phyloP scores from a whole-genome alignment of 1,140 invertebrate genomes.

The Lucilia cuprina region DNA sequence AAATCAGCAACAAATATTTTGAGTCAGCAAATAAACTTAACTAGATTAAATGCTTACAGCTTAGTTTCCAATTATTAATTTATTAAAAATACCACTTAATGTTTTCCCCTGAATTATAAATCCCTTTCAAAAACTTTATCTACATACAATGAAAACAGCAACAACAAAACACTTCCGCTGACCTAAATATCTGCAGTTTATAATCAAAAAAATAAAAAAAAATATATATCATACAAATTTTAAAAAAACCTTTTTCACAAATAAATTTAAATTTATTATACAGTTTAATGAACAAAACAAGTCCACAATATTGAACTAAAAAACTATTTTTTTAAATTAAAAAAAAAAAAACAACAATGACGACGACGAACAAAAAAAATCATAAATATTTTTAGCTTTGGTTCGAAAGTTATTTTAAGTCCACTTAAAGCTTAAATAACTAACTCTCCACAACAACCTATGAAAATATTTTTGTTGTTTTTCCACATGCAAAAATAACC shows the following conservation, averaged over 20 bases:
- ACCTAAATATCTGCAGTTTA: not conserved
- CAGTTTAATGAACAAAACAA: not conserved
- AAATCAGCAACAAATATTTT: too few relatives aligned
- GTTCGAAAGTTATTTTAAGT: slow-evolving; percentile 6
- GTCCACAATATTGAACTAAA: not conserved
- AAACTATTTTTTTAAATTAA: not conserved
- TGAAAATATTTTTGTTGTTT: not conserved
- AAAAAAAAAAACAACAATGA: not conserved
- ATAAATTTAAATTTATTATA: not conserved
- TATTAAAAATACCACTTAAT: too few relatives aligned
- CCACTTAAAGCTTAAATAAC: not conserved
- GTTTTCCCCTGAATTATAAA: not conserved
- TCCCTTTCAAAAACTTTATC: not conserved
- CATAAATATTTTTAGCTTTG: slow-evolving; percentile 4
- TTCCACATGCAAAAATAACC: not conserved
- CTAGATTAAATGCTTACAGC: not conserved
- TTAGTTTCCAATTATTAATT: not conserved
- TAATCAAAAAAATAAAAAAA: too few relatives aligned
- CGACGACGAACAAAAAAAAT: not conserved
- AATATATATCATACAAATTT: too few relatives aligned
- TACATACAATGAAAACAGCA: not conserved
- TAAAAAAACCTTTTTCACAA: too few relatives aligned
- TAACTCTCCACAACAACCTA: not conserved
- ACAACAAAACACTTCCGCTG: not conserved
- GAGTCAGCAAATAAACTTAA: too few relatives aligned